Evolutionary conservation across 2,888 invertebrate genomes (phyloP).

Genomic region (Andrena praecox): DNA sequence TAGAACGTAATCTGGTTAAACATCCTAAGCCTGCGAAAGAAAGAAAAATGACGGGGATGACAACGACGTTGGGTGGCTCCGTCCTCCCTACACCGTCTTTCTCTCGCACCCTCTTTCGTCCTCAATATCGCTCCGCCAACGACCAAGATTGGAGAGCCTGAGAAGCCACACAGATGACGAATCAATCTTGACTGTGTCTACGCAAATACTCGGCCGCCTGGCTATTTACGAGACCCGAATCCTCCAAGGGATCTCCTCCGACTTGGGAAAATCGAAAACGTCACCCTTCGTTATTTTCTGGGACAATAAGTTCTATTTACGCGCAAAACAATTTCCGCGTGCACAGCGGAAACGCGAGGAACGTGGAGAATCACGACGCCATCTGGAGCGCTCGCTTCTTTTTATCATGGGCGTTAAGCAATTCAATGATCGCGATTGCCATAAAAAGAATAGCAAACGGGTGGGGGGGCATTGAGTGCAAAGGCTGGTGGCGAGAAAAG

Average conservation of each 20-base stretch:
- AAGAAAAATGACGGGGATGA: slow-evolving; percentile 16
- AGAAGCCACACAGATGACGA: slow-evolving; percentile 24
- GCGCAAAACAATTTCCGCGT: background rate
- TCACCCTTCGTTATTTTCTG: slow-evolving; percentile 20
- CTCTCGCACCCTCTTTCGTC: background rate
- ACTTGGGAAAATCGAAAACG: slow-evolving; percentile 21
- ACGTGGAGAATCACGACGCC: background rate
- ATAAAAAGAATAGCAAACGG: background rate
- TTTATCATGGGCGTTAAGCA: background rate
- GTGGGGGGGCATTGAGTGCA: background rate
- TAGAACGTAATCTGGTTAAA: slow-evolving; percentile 46
- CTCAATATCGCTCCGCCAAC: background rate
- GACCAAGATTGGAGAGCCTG: slow-evolving; percentile 13
- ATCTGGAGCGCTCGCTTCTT: background rate
- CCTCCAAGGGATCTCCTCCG: background rate
- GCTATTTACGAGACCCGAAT: background rate
- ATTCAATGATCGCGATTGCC: background rate
- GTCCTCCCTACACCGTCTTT: background rate
- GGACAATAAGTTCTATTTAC: background rate
- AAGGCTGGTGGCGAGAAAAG: slow-evolving; percentile 10
- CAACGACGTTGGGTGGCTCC: background rate
- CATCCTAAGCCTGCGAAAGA: slow-evolving; percentile 19
- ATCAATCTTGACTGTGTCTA: slow-evolving; percentile 35
- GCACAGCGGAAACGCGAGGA: background rate
- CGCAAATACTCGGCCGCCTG: slow-evolving; percentile 13